Evolutionary conservation across 2,113 vertebrate genomes (phyloP).

Genomic region (Prinia subflava): DNA sequence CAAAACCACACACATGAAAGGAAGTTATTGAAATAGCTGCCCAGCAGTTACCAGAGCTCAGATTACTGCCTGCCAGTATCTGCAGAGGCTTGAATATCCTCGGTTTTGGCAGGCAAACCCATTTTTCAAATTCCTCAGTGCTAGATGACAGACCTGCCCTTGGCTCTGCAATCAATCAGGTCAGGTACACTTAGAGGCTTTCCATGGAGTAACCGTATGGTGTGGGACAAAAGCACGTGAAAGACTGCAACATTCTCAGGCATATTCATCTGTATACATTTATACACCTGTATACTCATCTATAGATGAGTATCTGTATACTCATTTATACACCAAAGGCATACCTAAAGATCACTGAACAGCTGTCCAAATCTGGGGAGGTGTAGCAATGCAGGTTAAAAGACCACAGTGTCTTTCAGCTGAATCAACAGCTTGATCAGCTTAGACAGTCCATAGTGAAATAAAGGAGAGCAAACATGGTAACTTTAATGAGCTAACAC

Average conservation of each 20-base stretch:
- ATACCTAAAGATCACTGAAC: background rate
- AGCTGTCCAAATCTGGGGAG: background rate
- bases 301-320: no score
- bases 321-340: background rate
- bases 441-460: background rate
- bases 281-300: background rate
- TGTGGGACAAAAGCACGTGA: background rate
- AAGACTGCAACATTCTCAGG: background rate
- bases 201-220: background rate
- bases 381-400: background rate
- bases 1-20: background rate
- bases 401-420: background rate
- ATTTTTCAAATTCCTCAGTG: slow-evolving; percentile 5
- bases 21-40: background rate
- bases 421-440: background rate
- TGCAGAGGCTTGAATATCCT: slow-evolving; percentile 2
- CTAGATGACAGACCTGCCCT: background rate
- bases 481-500: background rate
- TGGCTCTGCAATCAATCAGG: background rate
- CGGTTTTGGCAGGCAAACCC: background rate
- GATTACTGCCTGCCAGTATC: background rate
- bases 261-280: background rate
- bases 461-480: background rate
- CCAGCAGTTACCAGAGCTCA: background rate
- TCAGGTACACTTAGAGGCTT: background rate